Base-by-base conservation (phyloP, 2,888 invertebrate genomes). In the Cataglyphis rosenhaueri region DNA sequence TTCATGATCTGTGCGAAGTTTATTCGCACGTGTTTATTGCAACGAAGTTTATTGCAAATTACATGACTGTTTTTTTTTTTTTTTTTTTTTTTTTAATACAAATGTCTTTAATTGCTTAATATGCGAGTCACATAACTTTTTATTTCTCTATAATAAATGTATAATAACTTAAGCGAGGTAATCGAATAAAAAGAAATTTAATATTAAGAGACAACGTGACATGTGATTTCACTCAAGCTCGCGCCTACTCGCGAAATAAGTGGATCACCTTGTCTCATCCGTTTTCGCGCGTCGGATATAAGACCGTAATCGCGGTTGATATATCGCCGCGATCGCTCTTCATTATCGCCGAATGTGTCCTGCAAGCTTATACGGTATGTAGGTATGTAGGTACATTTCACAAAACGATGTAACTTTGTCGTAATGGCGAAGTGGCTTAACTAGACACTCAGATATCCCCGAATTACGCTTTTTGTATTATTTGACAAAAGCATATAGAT, bases 261-360 rank as follows among this genome's bases (percentile, higher is more conserved):
- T 81, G 66, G 81, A 83, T 76, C 83, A 71, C 41, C 61, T 61
- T 68, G 68, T 65, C 86, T 65, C 87, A 87, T 84, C 84, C 74
- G 83, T 88, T 88, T 35, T 78, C 82, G 65, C 62, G 66, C 66
- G 84, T 84, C 78, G 74, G 75, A 66, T 82, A 61, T 82, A 81
- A 83, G 64, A 73, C 83, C 66, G 84, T 88, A 88, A 88, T 88
- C 87, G 84, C 83, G 68, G 83, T 88, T 88, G 88, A 88, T 87
- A 84, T 74, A 88, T 88, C 84, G 59, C 83, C 65, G 21, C 84
- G 84, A 88, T 86, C 88, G 86, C 83, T 88, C 86, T 87, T 88
- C 87, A 88, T 88, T 88, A 87, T 73, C 70, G 64, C 29, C 66
- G 71, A 85, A 85, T 88, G 86, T 82, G 87, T 87, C 78, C 68